Evolutionary conservation across 2,888 invertebrate species (phyloP), one percentile per base, ranked within the genome.

Genomic region (Mallateleia sp.): DNA sequence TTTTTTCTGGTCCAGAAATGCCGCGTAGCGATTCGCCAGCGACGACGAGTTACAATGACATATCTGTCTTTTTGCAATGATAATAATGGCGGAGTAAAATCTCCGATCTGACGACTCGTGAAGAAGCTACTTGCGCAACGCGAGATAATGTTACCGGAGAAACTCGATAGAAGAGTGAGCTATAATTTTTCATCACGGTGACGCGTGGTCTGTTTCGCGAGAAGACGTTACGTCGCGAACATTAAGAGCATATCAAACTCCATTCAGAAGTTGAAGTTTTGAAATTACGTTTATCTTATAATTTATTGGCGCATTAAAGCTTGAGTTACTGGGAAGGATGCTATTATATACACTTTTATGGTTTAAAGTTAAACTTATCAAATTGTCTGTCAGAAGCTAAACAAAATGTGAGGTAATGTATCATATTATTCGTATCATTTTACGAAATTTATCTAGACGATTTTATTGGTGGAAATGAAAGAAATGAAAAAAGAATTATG

Each of bases 101-200:
- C 9, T 6, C 28, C 5, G 20, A 32, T 62, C 42, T 20, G 2
- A n/a, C 20, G 47, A 77, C 67, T 67, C 47, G 42, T 20, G 60
- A 69, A 45, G 56, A 60, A 24, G 32, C 42, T 72, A 54, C 52
- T 80, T 80, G 56, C 72, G 80, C 64, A 80, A 80, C 45, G 24
- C 45, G 64, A 28, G 80, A 72, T 80, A 72, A 80, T 47, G 24
- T 72, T 80, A 72, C 80, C 52, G 54, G 45, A 72, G 80, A 72
- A 80, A 72, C 64, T 64, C 45, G 72, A 72, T 80, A 72, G 45
- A 78, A 60, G 34, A 47, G 60, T 14, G 34, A 79, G 62, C 64
- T 80, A 72, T 80, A 80, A 72, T 72, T 80, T 80, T 71, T 71
- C 72, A 60, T 20, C 28, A n/a, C 78, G 7, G 42, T 45, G 60